phyloP scores from a whole-genome alignment of 2,113 vertebrate genomes.

The Microcebus ravelobensis region DNA sequence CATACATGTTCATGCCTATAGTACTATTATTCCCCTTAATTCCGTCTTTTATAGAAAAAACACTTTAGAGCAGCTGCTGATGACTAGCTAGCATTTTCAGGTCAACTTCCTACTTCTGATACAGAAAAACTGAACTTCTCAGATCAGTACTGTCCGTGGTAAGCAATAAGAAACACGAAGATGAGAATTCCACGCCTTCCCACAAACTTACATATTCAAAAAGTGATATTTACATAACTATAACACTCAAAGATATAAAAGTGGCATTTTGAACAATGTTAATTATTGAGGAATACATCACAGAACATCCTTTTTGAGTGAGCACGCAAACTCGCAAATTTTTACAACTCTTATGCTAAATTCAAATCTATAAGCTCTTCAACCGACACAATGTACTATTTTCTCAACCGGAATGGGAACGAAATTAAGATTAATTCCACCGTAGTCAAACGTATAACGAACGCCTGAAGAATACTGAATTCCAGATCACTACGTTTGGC shows the following conservation, averaged over 20 bases:
- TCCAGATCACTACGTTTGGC: background rate
- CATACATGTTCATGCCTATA: background rate
- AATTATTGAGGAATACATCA: constrained; percentile 45
- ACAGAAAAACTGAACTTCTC: constrained; percentile 53
- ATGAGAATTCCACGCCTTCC: constrained; percentile 38
- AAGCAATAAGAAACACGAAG: constrained; percentile 10
- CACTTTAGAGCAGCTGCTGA: background rate
- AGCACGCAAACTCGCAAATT: background rate
- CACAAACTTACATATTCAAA: constrained; percentile 14
- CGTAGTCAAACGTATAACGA: background rate
- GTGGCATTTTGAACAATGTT: background rate
- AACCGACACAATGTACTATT: background rate
- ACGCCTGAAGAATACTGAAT: background rate
- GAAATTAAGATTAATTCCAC: background rate
- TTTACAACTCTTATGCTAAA: background rate
- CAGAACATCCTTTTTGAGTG: background rate
- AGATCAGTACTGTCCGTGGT: background rate
- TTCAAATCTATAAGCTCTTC: background rate
- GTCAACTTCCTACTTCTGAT: constrained; percentile 43
- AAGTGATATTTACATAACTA: background rate
- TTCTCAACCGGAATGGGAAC: background rate
- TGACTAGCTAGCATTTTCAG: constrained; percentile 17
- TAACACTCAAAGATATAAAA: constrained; percentile 8
- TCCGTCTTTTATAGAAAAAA: background rate
- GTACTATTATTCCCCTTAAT: background rate